These are phyloP conservation scores for Nipponacmea schrenckii DNA, from an alignment of 2,888 invertebrate species.

Conservation along the genomic window DNA sequence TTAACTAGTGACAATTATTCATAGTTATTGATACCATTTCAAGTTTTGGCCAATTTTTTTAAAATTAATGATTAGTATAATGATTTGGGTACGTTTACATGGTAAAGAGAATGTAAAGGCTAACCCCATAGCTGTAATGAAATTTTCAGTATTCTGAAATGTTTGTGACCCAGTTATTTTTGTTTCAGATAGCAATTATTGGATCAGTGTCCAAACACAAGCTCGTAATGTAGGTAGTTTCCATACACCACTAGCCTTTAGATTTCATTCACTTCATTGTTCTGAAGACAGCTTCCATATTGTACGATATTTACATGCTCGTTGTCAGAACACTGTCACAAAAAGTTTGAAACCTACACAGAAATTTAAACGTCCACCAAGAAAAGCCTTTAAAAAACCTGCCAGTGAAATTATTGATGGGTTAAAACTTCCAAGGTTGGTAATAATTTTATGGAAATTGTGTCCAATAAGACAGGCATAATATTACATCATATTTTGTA, in stretches of 20 bases:
- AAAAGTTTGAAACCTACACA: conserved; percentile 41
- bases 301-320: conserved; percentile 42
- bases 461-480: too few relatives aligned
- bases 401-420: neutral
- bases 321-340: conserved; percentile 38
- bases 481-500: too few relatives aligned
- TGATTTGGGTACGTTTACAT: too few relatives aligned
- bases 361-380: conserved; percentile 33
- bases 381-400: neutral
- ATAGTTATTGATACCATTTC: too few relatives aligned
- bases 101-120: too few relatives aligned
- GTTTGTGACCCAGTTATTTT: neutral
- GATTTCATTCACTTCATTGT: conserved; percentile 27
- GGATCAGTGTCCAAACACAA: conserved; percentile 33
- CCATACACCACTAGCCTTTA: conserved; percentile 47
- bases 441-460: too few relatives aligned
- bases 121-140: too few relatives aligned
- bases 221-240: conserved; percentile 45
- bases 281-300: conserved; percentile 33
- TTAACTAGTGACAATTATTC: too few relatives aligned
- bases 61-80: too few relatives aligned
- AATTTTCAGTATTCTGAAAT: too few relatives aligned
- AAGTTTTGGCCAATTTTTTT: too few relatives aligned
- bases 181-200: conserved; percentile 39
- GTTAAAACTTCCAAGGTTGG: neutral